Percentiles rank a stretch among this genome's conserved stretches.
Conservation (phyloP, 2,113 vertebrate species). For the Orcinus orca region DNA sequence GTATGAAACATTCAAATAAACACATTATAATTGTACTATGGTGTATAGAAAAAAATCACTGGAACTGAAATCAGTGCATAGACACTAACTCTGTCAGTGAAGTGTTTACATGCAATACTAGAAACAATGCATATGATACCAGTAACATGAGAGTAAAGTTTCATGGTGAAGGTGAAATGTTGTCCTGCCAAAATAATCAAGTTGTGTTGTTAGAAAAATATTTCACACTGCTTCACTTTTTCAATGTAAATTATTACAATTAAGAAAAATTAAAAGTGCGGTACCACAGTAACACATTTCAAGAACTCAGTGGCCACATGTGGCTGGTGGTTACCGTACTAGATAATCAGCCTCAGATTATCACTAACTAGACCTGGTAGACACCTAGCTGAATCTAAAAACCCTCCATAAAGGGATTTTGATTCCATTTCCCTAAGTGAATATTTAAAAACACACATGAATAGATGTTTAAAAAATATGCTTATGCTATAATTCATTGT, state of each 20-base stretch:
- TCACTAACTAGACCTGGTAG: not conserved
- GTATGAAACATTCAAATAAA: not conserved
- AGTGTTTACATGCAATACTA: not conserved
- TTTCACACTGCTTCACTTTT: not conserved
- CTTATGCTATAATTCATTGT: not conserved
- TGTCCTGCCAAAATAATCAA: not conserved
- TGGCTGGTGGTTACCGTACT: not conserved
- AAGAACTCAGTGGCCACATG: not conserved
- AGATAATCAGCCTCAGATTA: not conserved
- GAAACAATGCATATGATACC: fast-evolving
- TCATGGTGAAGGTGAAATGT: not conserved
- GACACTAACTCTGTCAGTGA: not conserved
- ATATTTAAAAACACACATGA: not conserved
- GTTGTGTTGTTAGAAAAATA: not conserved
- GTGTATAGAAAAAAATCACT: not conserved
- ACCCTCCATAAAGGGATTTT: not conserved
- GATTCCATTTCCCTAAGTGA: not conserved
- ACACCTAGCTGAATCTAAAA: not conserved
- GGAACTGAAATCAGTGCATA: not conserved
- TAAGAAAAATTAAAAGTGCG: not conserved
- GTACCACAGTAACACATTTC: not conserved
- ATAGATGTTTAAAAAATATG: not conserved
- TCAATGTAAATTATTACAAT: not conserved
- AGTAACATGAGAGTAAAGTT: not conserved
- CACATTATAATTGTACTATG: not conserved